Evolutionary conservation across 2,113 vertebrate species (phyloP).

Genomic region (Felis chaus): DNA sequence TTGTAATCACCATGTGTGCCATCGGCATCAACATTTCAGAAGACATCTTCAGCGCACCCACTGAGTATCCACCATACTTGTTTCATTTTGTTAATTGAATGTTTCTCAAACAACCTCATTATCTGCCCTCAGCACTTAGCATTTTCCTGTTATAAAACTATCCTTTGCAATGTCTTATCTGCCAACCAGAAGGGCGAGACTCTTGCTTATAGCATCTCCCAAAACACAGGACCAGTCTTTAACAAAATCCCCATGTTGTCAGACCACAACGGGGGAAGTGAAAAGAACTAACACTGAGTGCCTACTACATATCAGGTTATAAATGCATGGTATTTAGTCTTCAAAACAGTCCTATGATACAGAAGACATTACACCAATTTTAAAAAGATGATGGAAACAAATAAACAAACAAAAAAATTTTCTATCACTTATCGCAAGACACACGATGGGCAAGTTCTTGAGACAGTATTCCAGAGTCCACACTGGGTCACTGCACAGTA

Average conservation of each 20-base stretch:
- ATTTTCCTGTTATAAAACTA: neutral
- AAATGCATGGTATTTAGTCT: neutral
- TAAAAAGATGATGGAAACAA: neutral
- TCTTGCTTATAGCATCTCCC: neutral
- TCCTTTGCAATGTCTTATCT: neutral
- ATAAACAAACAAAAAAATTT: neutral
- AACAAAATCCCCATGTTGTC: neutral
- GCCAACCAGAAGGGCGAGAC: neutral
- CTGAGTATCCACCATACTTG: neutral
- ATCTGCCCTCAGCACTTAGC: neutral
- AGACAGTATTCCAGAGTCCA: neutral
- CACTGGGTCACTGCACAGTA: neutral
- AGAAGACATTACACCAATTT: neutral
- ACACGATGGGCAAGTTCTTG: neutral
- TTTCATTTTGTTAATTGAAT: conserved; percentile 35
- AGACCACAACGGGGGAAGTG: neutral
- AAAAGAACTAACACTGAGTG: neutral
- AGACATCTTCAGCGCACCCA: neutral
- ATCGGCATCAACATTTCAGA: neutral
- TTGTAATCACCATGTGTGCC: neutral
- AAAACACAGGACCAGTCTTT: neutral
- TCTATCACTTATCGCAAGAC: neutral
- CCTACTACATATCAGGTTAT: neutral
- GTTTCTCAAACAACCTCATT: neutral
- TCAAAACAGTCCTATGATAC: neutral